Conservation (phyloP, 2,797 vertebrate genomes). For the Thamnophis elegans region DNA sequence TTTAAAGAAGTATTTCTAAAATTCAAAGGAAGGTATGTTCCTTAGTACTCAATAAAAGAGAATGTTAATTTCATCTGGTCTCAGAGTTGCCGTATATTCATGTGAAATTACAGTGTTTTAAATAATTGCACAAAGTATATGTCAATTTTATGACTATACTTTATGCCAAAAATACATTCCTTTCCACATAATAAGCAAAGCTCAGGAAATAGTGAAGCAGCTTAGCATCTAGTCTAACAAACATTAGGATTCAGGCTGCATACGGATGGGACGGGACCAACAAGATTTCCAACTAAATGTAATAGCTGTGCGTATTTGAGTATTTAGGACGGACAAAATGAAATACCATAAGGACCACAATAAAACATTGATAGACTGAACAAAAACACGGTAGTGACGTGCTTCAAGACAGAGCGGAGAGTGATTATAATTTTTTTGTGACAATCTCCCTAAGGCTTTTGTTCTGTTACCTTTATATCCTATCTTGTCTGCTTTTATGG, state of each 20-base stretch:
- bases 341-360: slow-evolving; percentile 88
- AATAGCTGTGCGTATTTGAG: slow-evolving; percentile 83
- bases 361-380: slow-evolving; percentile 95
- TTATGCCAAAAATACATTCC: slow-evolving; percentile 90
- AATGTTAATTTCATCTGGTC: slow-evolving; percentile 73
- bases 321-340: slow-evolving; percentile 92
- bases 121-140: slow-evolving; percentile 86
- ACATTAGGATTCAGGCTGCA: slow-evolving; percentile 90
- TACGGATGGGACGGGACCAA: slow-evolving; percentile 89
- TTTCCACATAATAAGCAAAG: slow-evolving; percentile 90
- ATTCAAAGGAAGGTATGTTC: slow-evolving; percentile 54
- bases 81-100: slow-evolving; percentile 80
- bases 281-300: slow-evolving; percentile 86
- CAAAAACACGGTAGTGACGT: slow-evolving; percentile 98
- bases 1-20: slow-evolving; percentile 65
- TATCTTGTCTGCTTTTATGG: slow-evolving; percentile 99
- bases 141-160: slow-evolving; percentile 83
- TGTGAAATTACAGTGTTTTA: slow-evolving; percentile 93
- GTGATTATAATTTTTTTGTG: slow-evolving; percentile 82
- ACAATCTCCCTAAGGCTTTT: slow-evolving; percentile 97
- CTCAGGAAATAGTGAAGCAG: slow-evolving; percentile 87
- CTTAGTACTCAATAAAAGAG: slow-evolving; percentile 50
- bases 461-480: slow-evolving; percentile 99
- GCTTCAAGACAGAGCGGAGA: slow-evolving; percentile 96
- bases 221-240: slow-evolving; percentile 93